Percentiles rank a stretch among this genome's conserved stretches.
Evolutionary conservation across 2,888 invertebrate genomes (phyloP).

Genomic region (Anaspis maculata): DNA sequence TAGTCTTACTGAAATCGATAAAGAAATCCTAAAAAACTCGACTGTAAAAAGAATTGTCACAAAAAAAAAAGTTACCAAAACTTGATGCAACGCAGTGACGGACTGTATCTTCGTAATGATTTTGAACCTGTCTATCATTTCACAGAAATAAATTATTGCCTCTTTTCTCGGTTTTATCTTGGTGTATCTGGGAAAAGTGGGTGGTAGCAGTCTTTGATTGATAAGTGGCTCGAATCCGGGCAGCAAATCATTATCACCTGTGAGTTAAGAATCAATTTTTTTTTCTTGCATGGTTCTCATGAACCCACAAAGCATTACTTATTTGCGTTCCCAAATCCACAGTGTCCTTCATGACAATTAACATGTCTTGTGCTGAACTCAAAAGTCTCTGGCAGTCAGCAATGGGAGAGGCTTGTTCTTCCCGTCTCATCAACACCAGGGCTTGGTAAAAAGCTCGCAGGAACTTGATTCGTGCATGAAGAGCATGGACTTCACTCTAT

Average conservation of each 20-base stretch:
- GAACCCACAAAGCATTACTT: no score
- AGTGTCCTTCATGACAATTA: conserved; percentile 72
- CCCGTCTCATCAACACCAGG: conserved; percentile 52
- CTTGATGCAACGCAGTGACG: conserved; percentile 70
- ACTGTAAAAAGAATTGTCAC: conserved; percentile 2
- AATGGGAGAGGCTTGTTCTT: conserved; percentile 52
- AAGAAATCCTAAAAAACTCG: conserved; percentile 72
- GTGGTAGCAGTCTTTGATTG: conserved; percentile 92
- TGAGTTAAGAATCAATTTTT: conserved; percentile 2
- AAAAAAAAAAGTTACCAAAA: conserved; percentile 52
- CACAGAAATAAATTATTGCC: conserved; percentile 73
- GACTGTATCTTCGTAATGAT: conserved; percentile 75
- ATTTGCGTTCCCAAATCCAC: conserved; percentile 62
- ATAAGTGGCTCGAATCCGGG: conserved; percentile 95
- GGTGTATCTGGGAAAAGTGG: conserved; percentile 95
- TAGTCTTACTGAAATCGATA: conserved; percentile 80
- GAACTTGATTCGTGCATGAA: conserved; percentile 77
- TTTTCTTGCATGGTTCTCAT: background rate
- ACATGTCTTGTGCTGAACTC: conserved; percentile 71
- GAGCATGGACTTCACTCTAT: conserved; percentile 53
- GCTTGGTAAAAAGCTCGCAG: conserved; percentile 80
- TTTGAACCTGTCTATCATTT: conserved; percentile 71
- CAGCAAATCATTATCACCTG: conserved; percentile 66
- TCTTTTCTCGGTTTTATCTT: conserved; percentile 76
- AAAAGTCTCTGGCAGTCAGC: conserved; percentile 76